phyloP scores from a whole-genome alignment of 2,797 vertebrate genomes.

The Cryptoprocta ferox region DNA sequence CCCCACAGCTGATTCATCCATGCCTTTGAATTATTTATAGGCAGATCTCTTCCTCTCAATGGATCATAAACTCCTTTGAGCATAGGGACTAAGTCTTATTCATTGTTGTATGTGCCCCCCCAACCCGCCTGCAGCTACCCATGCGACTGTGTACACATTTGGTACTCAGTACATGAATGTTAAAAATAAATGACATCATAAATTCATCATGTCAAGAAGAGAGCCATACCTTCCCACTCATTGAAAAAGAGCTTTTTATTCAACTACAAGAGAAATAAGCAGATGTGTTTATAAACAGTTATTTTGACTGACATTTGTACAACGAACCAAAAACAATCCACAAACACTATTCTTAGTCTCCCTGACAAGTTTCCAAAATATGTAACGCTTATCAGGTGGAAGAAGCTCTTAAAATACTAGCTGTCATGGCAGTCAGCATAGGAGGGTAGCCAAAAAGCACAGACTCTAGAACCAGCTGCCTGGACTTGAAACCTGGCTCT shows the following conservation, averaged over 20 bases:
- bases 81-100: not conserved
- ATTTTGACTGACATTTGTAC: constrained; percentile 65
- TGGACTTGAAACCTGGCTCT: not conserved
- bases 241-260: constrained; percentile 44
- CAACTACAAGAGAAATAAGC: constrained; percentile 46
- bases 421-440: not conserved
- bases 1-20: not conserved
- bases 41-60: not conserved
- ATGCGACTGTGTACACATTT: not conserved
- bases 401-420: not conserved
- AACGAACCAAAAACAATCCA: constrained; percentile 5
- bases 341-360: constrained; percentile 56
- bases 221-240: constrained; percentile 1
- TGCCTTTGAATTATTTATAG: constrained; percentile 52
- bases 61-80: constrained; percentile 40
- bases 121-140: not conserved
- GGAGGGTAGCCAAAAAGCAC: not conserved
- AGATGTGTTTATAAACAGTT: constrained; percentile 67
- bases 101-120: not conserved
- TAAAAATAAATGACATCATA: constrained; percentile 47
- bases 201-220: not conserved
- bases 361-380: constrained; percentile 59
- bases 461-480: not conserved
- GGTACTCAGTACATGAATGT: not conserved
- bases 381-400: not conserved